Base-by-base conservation (phyloP, 1,140 invertebrate genomes). In the Cyphomyrmex costatus region DNA sequence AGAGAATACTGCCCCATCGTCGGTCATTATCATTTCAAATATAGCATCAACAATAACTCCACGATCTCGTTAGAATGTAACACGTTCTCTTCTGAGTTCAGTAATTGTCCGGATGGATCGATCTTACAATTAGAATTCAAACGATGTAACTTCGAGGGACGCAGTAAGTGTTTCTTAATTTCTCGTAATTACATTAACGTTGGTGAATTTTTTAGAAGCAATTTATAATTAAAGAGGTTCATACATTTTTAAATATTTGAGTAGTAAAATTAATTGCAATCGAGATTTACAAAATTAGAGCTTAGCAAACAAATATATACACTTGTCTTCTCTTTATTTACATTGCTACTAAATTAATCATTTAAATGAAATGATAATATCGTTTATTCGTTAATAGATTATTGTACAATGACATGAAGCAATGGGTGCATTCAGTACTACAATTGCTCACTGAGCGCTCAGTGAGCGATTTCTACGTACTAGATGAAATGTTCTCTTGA, bases 1-100 rank as follows among this genome's bases (percentile, higher is more conserved):
- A 96, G 96, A 71, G 96, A 96, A 82, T 97, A 96, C 90, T 97
- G 97, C 74, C 97, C 97, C 6, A 95, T 97, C 74, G 96, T 96
- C 58, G 97, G 97, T 19, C 96, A 96, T 76, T 97, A 96, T 93
- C 95, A 95, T 68, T 96, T 97, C 85, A 96, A 95, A 21, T 97
- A 97, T 89, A 95, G 95, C 58, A 93, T 96, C 3, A 96, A 96
- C 82, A 96, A 96, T 86, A 95, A 95, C 5, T 92, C 95, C 5
- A 95, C 95, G 14, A 94, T 93, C 33, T 94, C 94, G 36, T 95
- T 95, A 3, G 96, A 96, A 84, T 97, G 96, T 89, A 94, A 92
- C 19, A 94, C 94, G 1, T 95, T 95, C 42, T 95, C 95, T 3
- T 97, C 97, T 0, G 95, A 96, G 84, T 89, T 97, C 3, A 95